Base-by-base conservation (phyloP, 1,140 invertebrate genomes). In the Bombus confusus region DNA sequence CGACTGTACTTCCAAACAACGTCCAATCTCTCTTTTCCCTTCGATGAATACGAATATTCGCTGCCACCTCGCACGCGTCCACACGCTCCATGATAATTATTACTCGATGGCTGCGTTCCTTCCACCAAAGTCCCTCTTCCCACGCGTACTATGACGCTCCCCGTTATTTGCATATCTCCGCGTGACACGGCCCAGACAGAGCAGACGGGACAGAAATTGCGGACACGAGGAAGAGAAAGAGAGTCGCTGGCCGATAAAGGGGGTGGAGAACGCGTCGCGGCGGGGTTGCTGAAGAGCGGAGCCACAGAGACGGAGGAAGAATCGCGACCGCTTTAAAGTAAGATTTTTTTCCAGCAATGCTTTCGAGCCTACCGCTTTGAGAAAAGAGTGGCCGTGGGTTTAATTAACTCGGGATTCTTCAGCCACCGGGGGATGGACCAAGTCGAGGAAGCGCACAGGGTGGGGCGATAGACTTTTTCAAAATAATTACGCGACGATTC, bases 241-340 rank as follows among this genome's bases (percentile, higher is more conserved):
- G 12, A 9, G 22, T 13, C 9, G 12, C 22, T 5, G 12, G 10
- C 34, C 25, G 41, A 34, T 28, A 37, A 79, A 8, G 39, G 25
- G 71, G 52, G 25, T 31, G 72, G 22, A 43, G n/a, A 62, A 64
- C 34, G n/a, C 69, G 71, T 41, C 25, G 9, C 80, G n/a, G 10
- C 25, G 77, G 41, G 71, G 41, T 28, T n/a, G 43, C 8, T 2
- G 81, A 37, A 66, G 59, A 62, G 10, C 1, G 22, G 31, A 34
- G 34, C 34, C 25, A 12, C 47, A 47, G 15, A 28, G 72, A 25
- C 15, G 43, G 64, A 64, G 71, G 66, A 66, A 77, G 81, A 83
- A 78, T 83, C 81, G 47, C 81, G 81, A 78, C 59, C 81, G 81
- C 74, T 83, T 83, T 83, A 77, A 83, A 83, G 64, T 83, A 77